Evolutionary conservation across 2,888 invertebrate genomes (phyloP).

Genomic region (Eupithecia pulchellata): DNA sequence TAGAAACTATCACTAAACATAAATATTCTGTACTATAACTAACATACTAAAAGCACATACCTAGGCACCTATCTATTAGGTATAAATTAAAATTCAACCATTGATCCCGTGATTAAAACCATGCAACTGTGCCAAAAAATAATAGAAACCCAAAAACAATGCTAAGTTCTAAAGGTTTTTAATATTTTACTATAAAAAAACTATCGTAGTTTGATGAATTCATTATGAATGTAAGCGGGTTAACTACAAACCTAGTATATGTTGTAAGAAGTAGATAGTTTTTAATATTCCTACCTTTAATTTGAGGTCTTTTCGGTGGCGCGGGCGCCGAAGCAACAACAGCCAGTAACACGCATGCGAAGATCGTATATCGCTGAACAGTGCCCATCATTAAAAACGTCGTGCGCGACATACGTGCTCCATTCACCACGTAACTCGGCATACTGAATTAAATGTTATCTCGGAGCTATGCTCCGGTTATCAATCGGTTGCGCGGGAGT

Average conservation of each 20-base stretch:
- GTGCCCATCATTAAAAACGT: conserved; percentile 37
- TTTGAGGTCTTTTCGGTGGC: conserved; percentile 62
- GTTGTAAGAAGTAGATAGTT: neutral
- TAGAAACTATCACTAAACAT: too few species aligned
- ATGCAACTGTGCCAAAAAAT: neutral
- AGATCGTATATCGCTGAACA: conserved; percentile 47
- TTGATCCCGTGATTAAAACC: neutral
- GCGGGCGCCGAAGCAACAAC: conserved; percentile 63
- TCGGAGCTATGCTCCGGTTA: neutral
- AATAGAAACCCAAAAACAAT: neutral
- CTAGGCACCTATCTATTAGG: neutral
- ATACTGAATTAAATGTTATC: conserved; percentile 15
- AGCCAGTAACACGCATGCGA: conserved; percentile 67
- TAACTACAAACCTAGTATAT: too few species aligned
- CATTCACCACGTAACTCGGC: conserved; percentile 1
- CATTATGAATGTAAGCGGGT: too few species aligned
- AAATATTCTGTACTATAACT: neutral
- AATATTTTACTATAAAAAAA: too few species aligned
- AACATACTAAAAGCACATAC: neutral
- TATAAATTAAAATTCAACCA: neutral
- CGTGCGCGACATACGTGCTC: conserved; percentile 68
- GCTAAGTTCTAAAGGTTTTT: too few species aligned
- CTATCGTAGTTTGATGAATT: too few species aligned
- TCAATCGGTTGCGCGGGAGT: conserved; percentile 1
- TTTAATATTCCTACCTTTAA: conserved; percentile 58